These are phyloP conservation scores for Peromyscus leucopus DNA, from an alignment of 2,113 vertebrate species.

Conservation along the genomic window DNA sequence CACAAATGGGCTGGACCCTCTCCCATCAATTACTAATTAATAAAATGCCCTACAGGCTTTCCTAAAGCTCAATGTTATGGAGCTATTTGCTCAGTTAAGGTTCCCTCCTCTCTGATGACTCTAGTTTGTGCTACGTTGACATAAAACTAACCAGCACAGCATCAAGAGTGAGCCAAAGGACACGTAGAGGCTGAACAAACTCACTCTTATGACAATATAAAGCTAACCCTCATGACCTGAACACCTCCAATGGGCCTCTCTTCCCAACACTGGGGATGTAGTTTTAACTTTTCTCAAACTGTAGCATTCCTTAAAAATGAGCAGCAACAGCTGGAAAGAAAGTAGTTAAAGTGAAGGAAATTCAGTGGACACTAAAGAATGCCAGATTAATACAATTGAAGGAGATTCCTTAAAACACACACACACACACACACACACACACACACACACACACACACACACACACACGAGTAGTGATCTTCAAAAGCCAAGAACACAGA, in stretches of 20 bases:
- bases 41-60: background rate
- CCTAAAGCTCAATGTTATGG: background rate
- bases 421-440: background rate
- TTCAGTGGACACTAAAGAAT: background rate
- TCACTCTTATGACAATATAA: background rate
- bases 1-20: background rate
- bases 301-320: background rate
- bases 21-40: background rate
- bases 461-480: background rate
- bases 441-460: background rate
- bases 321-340: background rate
- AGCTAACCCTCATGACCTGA: background rate
- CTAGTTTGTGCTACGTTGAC: background rate
- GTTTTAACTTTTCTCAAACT: background rate
- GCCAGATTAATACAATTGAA: background rate
- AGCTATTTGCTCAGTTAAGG: background rate
- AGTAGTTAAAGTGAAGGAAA: background rate
- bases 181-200: background rate
- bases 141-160: too few species aligned
- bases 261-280: background rate
- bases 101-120: background rate
- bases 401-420: too few species aligned
- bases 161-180: background rate
- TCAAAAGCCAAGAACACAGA: background rate
- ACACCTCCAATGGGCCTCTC: background rate